Evolutionary conservation across 2,113 vertebrate genomes (phyloP).

Genomic region (Varanus salvator): DNA sequence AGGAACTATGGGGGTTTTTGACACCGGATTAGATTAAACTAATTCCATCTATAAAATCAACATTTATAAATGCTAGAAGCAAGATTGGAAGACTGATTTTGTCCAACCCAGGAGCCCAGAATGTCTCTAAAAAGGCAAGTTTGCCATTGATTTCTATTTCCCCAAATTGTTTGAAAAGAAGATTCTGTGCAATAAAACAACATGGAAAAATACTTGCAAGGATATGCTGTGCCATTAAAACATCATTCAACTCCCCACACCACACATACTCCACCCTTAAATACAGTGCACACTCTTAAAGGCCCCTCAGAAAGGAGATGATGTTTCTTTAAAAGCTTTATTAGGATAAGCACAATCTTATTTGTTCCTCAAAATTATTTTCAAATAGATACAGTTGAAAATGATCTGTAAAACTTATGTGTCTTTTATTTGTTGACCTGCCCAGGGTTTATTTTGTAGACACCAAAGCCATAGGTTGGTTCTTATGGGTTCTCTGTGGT

Average conservation of each 20-base stretch:
- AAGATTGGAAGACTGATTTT: background rate
- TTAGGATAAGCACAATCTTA: background rate
- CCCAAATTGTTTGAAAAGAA: background rate
- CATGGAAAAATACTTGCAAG: background rate
- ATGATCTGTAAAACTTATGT: background rate
- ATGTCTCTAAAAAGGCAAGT: background rate
- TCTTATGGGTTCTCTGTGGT: no score
- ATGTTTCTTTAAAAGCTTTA: background rate
- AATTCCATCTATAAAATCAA: background rate
- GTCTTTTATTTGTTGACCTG: no score
- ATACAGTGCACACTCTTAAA: background rate
- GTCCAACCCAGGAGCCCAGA: background rate
- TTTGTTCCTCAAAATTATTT: background rate
- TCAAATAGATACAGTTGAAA: background rate
- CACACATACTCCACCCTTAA: background rate
- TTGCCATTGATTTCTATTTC: background rate
- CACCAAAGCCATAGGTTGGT: no score
- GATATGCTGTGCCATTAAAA: background rate
- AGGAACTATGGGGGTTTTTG: background rate
- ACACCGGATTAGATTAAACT: background rate
- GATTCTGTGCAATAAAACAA: background rate
- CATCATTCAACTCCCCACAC: background rate
- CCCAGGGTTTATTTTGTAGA: no score
- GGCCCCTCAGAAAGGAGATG: background rate
- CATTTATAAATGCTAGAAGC: background rate